These are phyloP conservation scores for Edolisoma coerulescens DNA, from an alignment of 2,113 vertebrate species.

Conservation along the genomic window DNA sequence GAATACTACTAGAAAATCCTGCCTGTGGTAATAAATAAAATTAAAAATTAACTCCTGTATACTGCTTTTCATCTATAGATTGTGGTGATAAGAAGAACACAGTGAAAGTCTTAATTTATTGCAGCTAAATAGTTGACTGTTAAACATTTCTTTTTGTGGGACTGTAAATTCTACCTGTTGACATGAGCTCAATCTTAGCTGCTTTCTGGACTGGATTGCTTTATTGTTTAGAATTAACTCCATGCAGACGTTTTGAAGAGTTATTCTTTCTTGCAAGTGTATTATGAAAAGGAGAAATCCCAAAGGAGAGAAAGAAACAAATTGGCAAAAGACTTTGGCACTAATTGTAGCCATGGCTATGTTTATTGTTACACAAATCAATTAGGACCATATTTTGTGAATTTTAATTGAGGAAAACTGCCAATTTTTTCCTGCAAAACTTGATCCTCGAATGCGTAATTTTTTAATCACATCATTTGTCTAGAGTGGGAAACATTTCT, in stretches of 20 bases:
- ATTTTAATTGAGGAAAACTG: conserved; percentile 10
- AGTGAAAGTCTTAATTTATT: conserved; percentile 58
- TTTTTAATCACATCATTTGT: neutral
- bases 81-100: conserved; percentile 34
- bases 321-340: neutral
- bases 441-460: neutral
- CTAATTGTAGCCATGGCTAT: conserved; percentile 16
- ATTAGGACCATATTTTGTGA: conserved; percentile 3
- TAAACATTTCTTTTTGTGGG: conserved; percentile 71
- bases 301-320: conserved; percentile 42
- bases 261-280: conserved; percentile 29
- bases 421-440: neutral
- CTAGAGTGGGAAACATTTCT: neutral
- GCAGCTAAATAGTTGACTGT: conserved; percentile 66
- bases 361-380: conserved; percentile 38
- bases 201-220: conserved; percentile 46
- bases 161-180: conserved; percentile 71
- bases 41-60: conserved; percentile 47
- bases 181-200: conserved; percentile 45
- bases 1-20: conserved; percentile 33
- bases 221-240: conserved; percentile 48
- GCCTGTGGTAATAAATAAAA: conserved; percentile 56
- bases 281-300: conserved; percentile 38
- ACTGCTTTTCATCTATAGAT: conserved; percentile 54
- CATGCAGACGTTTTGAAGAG: conserved; percentile 39